Conservation (phyloP, 2,113 vertebrate species). For the Semicossyphus pulcher region DNA sequence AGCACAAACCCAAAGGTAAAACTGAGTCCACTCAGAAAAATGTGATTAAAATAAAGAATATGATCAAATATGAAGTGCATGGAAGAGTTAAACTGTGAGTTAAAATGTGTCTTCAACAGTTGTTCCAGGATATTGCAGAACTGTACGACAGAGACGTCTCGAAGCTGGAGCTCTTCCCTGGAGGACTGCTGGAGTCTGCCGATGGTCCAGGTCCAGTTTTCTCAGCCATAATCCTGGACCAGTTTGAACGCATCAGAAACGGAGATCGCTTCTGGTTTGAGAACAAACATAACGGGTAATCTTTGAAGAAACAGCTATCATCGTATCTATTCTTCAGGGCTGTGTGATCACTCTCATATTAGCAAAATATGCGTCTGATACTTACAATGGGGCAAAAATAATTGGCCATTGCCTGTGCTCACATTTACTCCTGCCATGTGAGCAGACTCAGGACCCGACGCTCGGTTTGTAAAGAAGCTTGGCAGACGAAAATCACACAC, state of each 20-base stretch:
- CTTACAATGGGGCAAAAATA: no score
- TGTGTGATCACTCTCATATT: neutral
- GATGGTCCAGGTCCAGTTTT: constrained; percentile 85
- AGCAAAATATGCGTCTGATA: no score
- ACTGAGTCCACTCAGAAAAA: neutral
- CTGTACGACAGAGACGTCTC: constrained; percentile 81
- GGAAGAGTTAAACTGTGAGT: neutral
- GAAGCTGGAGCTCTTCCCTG: constrained; percentile 89
- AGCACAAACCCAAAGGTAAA: constrained; percentile 74
- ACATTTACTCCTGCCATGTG: no score
- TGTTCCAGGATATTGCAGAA: constrained; percentile 48
- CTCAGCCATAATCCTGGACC: constrained; percentile 86
- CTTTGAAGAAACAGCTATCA: neutral
- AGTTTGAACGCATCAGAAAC: constrained; percentile 92
- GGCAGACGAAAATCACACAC: no score
- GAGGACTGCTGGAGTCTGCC: constrained; percentile 86
- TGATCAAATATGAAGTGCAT: neutral
- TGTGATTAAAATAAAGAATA: neutral
- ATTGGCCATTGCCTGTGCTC: no score
- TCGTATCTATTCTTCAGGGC: neutral
- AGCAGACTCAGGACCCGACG: no score
- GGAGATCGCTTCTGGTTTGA: constrained; percentile 98
- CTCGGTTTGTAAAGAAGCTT: neutral
- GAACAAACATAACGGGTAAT: constrained; percentile 91
- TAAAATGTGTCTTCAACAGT: constrained; percentile 28